Conservation (phyloP, 2,888 invertebrate genomes). For the Cryptus armator region DNA sequence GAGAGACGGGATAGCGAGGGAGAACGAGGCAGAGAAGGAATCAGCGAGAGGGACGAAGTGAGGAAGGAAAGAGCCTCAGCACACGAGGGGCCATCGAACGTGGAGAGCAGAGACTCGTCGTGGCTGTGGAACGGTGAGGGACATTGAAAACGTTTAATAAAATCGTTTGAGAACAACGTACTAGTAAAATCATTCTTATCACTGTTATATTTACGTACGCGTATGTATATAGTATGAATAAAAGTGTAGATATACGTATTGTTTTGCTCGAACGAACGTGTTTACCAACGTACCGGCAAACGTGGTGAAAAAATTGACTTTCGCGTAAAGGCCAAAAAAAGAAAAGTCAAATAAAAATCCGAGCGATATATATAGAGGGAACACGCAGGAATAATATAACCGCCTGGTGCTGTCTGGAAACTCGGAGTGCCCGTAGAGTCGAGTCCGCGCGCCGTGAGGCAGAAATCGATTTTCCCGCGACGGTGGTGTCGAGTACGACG, state of each 20-base stretch:
- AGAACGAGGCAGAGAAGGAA: slow-evolving; percentile 30
- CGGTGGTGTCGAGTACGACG: slow-evolving; percentile 68
- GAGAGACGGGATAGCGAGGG: slow-evolving; percentile 37
- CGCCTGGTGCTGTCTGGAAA: slow-evolving; percentile 63
- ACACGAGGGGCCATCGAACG: slow-evolving; percentile 71
- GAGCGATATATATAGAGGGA: slow-evolving; percentile 33
- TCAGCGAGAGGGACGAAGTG: slow-evolving; percentile 53
- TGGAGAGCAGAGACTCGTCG: slow-evolving; percentile 67
- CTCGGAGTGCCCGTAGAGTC: slow-evolving; percentile 59
- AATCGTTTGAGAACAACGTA: slow-evolving; percentile 36
- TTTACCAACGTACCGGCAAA: neutral
- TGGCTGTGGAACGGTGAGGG: slow-evolving; percentile 70
- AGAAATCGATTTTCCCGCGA: slow-evolving; percentile 73
- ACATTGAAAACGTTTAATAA: slow-evolving; percentile 54
- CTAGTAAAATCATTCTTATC: slow-evolving; percentile 33
- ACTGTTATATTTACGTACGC: neutral
- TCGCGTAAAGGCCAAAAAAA: slow-evolving; percentile 1
- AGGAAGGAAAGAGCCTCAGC: slow-evolving; percentile 59
- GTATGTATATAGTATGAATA: neutral
- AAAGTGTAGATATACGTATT: neutral
- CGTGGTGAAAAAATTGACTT: neutral
- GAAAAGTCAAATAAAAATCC: slow-evolving; percentile 2
- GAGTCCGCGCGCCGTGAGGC: slow-evolving; percentile 63
- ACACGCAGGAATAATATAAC: slow-evolving; percentile 61
- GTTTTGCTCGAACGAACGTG: neutral